Conservation (phyloP, 2,888 invertebrate genomes). For the Plebejus anna region DNA sequence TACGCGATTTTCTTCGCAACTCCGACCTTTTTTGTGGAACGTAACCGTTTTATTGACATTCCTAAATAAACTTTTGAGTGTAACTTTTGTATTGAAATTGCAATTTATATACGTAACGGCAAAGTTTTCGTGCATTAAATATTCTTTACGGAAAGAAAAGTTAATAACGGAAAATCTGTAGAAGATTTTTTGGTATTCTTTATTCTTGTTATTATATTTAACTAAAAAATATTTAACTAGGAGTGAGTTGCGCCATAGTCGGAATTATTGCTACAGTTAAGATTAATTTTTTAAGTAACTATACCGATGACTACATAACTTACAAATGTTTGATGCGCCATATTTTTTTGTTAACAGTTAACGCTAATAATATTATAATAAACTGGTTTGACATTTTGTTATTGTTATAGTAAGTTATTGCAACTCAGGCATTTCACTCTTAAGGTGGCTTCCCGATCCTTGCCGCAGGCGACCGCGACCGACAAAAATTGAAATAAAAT, state of each 20-base stretch:
- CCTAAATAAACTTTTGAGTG: slow-evolving; percentile 27
- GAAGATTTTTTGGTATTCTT: neutral
- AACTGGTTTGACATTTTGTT: no score
- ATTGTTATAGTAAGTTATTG: no score
- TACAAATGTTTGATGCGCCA: neutral
- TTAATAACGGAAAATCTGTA: neutral
- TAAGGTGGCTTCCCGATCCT: no score
- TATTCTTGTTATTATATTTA: neutral
- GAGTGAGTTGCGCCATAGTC: neutral
- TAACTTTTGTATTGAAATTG: slow-evolving; percentile 13
- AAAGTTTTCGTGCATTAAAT: neutral
- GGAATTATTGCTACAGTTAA: no score
- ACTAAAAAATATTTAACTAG: neutral
- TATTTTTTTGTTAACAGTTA: neutral
- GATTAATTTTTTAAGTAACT: neutral
- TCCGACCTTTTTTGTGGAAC: slow-evolving; percentile 27
- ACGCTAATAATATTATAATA: neutral
- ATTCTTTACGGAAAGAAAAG: slow-evolving; percentile 3
- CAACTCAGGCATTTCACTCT: no score
- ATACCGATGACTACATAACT: neutral
- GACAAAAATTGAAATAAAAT: no score
- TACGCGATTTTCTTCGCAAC: slow-evolving; percentile 48
- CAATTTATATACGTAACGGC: slow-evolving; percentile 8
- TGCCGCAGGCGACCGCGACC: no score
- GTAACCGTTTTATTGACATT: slow-evolving; percentile 30